Evolutionary conservation across 2,113 vertebrate genomes (phyloP), one percentile per base, ranked within the genome.

Genomic region (Harpagus bidentatus): DNA sequence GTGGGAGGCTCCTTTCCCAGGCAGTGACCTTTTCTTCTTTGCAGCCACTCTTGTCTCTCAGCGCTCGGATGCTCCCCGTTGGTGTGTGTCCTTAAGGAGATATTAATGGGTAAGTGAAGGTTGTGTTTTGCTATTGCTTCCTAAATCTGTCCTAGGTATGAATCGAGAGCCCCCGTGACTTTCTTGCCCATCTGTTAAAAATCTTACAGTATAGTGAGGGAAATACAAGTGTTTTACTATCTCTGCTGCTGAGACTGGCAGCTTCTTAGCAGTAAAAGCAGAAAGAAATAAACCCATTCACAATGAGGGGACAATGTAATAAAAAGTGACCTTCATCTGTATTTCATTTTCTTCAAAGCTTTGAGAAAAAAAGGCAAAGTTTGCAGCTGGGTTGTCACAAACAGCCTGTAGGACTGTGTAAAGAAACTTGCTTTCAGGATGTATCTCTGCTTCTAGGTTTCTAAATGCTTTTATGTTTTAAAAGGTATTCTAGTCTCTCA

Each of bases 341-440:
- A 70, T 90, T 96, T 95, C 50, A 58, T 90, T 88, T 94, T 91
- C 70, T 84, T 50, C 66, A 82, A 96, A 92, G 47, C 78, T 95
- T 86, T 47, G 53, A 83, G n/a, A 66, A 47, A 63, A 93, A 67
- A 90, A 76, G 20, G 21, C 69, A 86, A 91, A 81, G 2, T 36
- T 83, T 86, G 36, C 29, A 63, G 40, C 47, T 86, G 25, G 10
- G 10, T 85, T 82, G 56, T 76, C 61, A 82, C 16, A 63, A 79
- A 43, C 43, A 32, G 16, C 36, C 31, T 62, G 26, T 47, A 67
- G 38, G 43, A 40, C 21, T 82, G 10, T 10, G 18, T 63, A 78
- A 90, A 88, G 43, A 66, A 90, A 63, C 12, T 69, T 92, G 13
- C 16, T 94, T 92, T 92, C 25, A 55, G 15, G 22, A 36, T 62